Evolutionary conservation across 2,113 vertebrate species (phyloP).

Genomic region (Callorhinus ursinus): DNA sequence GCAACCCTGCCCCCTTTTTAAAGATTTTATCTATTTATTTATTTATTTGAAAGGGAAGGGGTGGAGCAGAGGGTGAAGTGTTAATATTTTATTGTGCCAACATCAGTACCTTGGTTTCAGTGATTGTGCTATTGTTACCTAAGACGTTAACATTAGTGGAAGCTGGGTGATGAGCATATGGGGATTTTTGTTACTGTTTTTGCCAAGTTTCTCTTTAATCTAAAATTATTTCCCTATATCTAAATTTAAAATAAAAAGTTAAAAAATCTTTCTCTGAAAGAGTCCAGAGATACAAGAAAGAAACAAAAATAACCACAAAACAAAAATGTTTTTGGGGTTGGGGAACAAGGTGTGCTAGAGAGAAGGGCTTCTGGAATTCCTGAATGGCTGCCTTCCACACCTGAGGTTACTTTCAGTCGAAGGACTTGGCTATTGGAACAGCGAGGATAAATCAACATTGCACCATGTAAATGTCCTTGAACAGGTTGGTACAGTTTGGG

Average conservation of each 20-base stretch:
- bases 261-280: neutral
- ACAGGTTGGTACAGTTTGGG: constrained; percentile 41
- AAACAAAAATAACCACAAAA: neutral
- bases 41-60: neutral
- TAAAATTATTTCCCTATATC: constrained; percentile 63
- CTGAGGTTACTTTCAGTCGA: constrained; percentile 43
- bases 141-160: constrained; percentile 54
- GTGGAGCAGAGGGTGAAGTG: neutral
- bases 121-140: constrained; percentile 22
- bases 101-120: constrained; percentile 36
- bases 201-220: constrained; percentile 42
- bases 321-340: neutral
- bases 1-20: neutral
- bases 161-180: constrained; percentile 20
- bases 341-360: neutral
- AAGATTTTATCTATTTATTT: neutral
- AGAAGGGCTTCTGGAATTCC: constrained; percentile 33
- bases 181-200: constrained; percentile 47
- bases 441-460: constrained; percentile 43
- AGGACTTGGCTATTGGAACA: constrained; percentile 1
- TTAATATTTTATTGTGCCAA: constrained; percentile 7
- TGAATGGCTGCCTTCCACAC: constrained; percentile 26
- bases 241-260: constrained; percentile 27
- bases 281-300: constrained; percentile 31
- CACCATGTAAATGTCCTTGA: constrained; percentile 25